Conservation (phyloP, 2,113 vertebrate species). For the Sphaerodactylus townsendi region DNA sequence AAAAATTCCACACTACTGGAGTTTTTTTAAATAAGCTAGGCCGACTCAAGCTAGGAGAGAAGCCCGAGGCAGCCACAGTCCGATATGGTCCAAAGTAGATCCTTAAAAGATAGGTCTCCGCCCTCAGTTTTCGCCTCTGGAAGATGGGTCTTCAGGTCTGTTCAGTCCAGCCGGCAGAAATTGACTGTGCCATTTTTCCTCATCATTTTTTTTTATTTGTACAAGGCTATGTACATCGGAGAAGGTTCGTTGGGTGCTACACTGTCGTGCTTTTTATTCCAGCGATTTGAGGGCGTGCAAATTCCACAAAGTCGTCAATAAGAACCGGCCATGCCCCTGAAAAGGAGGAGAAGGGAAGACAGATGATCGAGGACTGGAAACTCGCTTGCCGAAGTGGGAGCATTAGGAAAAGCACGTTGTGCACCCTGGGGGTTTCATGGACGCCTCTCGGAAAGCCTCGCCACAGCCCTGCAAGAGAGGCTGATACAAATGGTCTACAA, state of each 20-base stretch:
- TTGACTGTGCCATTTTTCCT: slow-evolving; percentile 83
- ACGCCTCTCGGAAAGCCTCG: neutral
- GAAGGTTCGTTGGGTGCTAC: slow-evolving; percentile 80
- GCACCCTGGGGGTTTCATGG: too few species aligned
- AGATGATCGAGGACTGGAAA: neutral
- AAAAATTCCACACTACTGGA: slow-evolving; percentile 74
- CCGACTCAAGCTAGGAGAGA: slow-evolving; percentile 82
- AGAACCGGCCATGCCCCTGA: slow-evolving; percentile 89
- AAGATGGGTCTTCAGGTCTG: slow-evolving; percentile 84
- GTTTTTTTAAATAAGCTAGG: slow-evolving; percentile 70
- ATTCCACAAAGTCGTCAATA: slow-evolving; percentile 91
- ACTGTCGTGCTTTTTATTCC: slow-evolving; percentile 89
- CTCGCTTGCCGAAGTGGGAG: rapidly evolving
- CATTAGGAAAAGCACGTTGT: neutral
- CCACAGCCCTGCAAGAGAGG: neutral
- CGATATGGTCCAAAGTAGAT: slow-evolving; percentile 82
- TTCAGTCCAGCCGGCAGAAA: slow-evolving; percentile 85
- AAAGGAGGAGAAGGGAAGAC: neutral
- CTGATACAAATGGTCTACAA: too few species aligned
- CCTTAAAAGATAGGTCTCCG: slow-evolving; percentile 81
- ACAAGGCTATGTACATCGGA: slow-evolving; percentile 85
- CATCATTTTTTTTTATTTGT: slow-evolving; percentile 82
- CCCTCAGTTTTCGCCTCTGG: slow-evolving; percentile 72
- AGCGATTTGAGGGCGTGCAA: slow-evolving; percentile 90
- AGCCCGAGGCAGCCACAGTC: slow-evolving; percentile 83